These are phyloP conservation scores for Echinarachnius parma DNA, from an alignment of 53 echinoderm and acorn worm genomes.

Conservation along the genomic window DNA sequence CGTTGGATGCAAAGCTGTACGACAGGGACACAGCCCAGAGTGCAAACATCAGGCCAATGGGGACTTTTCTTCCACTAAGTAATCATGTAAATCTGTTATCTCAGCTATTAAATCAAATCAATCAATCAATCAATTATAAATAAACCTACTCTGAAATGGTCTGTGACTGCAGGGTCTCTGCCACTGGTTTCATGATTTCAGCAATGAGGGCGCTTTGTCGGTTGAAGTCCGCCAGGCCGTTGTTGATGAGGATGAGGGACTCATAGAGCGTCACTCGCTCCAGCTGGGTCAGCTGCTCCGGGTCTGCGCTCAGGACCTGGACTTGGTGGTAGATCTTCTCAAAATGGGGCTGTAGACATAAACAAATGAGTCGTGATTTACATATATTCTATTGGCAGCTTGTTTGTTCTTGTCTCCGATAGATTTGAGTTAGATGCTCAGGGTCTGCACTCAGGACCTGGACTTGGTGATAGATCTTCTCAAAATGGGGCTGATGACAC, in stretches of 20 bases:
- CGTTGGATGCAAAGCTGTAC: conserved; percentile 30
- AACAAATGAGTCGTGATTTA: too few relatives aligned
- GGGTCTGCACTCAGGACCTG: conserved; percentile 64
- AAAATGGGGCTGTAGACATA: conserved; percentile 78
- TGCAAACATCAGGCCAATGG: conserved; percentile 28
- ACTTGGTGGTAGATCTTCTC: conserved; percentile 73
- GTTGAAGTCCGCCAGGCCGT: conserved; percentile 71
- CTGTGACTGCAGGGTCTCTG: conserved; percentile 62
- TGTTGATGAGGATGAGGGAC: conserved; percentile 87
- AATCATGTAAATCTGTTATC: too few relatives aligned
- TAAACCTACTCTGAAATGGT: conserved; percentile 65
- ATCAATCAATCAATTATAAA: too few relatives aligned
- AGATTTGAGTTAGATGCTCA: conserved; percentile 90
- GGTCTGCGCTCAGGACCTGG: conserved; percentile 61
- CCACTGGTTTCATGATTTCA: conserved; percentile 76
- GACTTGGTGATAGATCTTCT: conserved; percentile 70
- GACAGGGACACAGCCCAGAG: conserved; percentile 28
- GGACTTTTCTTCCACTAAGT: not conserved
- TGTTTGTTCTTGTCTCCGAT: too few relatives aligned
- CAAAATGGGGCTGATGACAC: conserved; percentile 90
- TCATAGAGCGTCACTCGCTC: conserved; percentile 89
- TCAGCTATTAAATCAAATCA: too few relatives aligned
- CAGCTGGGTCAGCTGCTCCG: conserved; percentile 87
- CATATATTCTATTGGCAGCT: too few relatives aligned
- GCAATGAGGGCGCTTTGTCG: conserved; percentile 85